Percentiles rank a stretch among this genome's conserved stretches.
phyloP scores from a whole-genome alignment of 2,113 vertebrate genomes.

The Onychorhynchus coronatus region DNA sequence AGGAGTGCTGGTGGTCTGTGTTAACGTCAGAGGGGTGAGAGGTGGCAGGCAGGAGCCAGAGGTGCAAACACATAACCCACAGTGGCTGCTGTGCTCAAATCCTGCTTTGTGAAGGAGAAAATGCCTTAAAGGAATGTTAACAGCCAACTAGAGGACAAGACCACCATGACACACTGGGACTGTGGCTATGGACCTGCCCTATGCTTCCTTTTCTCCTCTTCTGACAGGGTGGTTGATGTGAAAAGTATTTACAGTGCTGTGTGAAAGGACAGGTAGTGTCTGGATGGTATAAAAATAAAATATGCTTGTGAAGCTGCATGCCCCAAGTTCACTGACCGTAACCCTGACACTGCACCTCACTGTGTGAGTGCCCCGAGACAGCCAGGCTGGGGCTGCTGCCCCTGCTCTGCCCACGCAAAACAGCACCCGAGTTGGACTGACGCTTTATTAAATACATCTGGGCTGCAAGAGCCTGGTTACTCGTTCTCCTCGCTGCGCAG shows the following conservation, averaged over 20 bases:
- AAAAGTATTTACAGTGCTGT: background rate
- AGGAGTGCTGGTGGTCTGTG: background rate
- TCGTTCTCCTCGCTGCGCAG: constrained; percentile 98
- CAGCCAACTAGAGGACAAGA: background rate
- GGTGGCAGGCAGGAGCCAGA: background rate
- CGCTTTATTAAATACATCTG: constrained; percentile 76
- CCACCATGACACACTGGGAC: accelerated
- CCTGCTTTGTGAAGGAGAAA: background rate
- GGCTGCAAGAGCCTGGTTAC: constrained; percentile 48
- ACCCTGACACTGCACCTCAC: background rate
- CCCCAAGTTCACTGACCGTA: background rate
- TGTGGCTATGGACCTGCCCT: background rate
- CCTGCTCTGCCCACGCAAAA: background rate
- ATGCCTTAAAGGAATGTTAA: background rate
- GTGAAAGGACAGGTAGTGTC: background rate
- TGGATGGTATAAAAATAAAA: constrained; percentile 27
- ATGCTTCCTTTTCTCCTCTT: background rate
- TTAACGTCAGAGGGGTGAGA: background rate
- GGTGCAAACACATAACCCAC: too few species aligned
- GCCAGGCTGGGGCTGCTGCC: background rate
- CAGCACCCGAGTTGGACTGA: background rate
- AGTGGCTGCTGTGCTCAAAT: background rate
- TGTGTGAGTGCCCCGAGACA: background rate
- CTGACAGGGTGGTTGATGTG: background rate
- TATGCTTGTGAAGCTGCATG: accelerated